These are phyloP conservation scores for Tetragnatha montana DNA, from an alignment of 2,888 invertebrate genomes.

Conservation along the genomic window DNA sequence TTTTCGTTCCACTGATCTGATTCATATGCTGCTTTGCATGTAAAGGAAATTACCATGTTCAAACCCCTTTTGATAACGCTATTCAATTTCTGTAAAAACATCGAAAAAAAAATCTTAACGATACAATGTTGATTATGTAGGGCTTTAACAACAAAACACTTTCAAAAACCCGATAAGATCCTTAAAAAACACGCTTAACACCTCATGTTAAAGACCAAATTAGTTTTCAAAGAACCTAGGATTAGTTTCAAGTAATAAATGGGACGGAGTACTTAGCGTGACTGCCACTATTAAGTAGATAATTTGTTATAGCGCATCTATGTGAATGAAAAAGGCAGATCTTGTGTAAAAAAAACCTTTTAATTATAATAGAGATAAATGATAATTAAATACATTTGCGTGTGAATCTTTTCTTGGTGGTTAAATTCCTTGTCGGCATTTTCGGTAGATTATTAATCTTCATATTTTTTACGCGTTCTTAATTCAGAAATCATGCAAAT, in stretches of 20 bases:
- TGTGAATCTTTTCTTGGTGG: neutral
- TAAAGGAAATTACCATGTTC: too few species aligned
- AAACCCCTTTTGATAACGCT: too few species aligned
- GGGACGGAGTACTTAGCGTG: neutral
- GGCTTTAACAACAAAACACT: too few species aligned
- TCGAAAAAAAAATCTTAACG: too few species aligned
- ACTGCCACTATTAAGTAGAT: neutral
- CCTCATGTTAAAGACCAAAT: neutral
- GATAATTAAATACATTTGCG: neutral
- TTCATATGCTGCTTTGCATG: too few species aligned
- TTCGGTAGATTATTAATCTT: neutral
- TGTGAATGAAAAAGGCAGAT: neutral
- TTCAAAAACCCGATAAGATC: too few species aligned
- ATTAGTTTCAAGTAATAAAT: neutral
- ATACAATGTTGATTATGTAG: too few species aligned
- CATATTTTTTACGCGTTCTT: neutral
- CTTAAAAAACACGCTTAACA: neutral
- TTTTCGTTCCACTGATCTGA: too few species aligned
- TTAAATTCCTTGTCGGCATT: neutral
- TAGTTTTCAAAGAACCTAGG: neutral
- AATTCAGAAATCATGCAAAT: neutral
- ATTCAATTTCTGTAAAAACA: too few species aligned
- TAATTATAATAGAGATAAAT: neutral
- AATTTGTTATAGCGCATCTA: neutral
- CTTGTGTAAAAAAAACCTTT: neutral